A percentile compares a stretch with the other conserved stretches of the same genome.
Conservation (phyloP, 1,140 invertebrate species). For the Leptopilina clavipes region DNA sequence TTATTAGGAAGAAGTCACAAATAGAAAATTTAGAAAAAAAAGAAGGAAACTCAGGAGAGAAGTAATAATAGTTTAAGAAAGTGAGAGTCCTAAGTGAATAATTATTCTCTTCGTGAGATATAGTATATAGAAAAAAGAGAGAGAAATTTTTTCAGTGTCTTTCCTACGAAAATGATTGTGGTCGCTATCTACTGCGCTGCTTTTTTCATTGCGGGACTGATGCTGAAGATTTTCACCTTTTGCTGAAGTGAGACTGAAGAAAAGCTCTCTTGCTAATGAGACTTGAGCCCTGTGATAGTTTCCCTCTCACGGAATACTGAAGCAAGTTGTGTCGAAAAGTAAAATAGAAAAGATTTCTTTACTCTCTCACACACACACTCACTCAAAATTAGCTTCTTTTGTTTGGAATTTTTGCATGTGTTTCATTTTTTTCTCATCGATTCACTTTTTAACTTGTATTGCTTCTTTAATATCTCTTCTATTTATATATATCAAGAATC, state of each 20-base stretch:
- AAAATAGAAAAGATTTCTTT: constrained; percentile 12
- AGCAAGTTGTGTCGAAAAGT: constrained; percentile 13
- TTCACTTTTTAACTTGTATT: not conserved
- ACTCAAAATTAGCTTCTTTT: not conserved
- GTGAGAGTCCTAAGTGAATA: constrained; percentile 32
- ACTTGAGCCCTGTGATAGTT: constrained; percentile 40
- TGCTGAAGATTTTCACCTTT: constrained; percentile 68
- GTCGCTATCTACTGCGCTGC: constrained; percentile 71
- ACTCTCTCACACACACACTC: no score
- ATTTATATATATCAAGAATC: constrained; percentile 9
- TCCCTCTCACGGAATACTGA: constrained; percentile 38
- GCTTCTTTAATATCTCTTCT: not conserved
- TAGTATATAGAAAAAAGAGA: not conserved
- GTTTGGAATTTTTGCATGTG: not conserved
- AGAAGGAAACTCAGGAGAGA: constrained; percentile 45
- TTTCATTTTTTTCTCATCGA: not conserved
- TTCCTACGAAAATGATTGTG: constrained; percentile 65
- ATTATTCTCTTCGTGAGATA: constrained; percentile 35
- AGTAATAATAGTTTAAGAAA: not conserved
- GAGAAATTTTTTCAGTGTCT: not conserved
- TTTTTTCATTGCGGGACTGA: constrained; percentile 68
- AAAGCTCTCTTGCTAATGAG: constrained; percentile 41
- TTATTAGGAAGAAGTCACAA: not conserved
- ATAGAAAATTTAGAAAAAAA: not conserved
- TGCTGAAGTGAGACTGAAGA: constrained; percentile 55